Base-by-base conservation (phyloP, 2,113 vertebrate species). In the Syrmaticus mikado region DNA sequence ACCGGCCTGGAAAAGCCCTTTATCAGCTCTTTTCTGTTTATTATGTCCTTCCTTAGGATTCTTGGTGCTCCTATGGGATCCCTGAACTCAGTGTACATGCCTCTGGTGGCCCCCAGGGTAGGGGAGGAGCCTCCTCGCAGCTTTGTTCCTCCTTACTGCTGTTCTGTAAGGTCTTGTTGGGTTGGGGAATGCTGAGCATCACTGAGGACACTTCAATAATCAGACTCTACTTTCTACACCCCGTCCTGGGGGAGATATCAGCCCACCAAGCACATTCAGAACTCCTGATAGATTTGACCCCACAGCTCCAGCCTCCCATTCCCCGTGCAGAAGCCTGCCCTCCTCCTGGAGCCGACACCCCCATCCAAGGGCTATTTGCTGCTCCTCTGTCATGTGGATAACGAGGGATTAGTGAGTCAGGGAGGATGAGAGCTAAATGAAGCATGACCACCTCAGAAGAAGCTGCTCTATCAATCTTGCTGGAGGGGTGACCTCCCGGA, bases 381-480 rank as follows among this genome's bases (percentile, higher is more conserved):
- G 82, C 58, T 38, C 60, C 85, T 94, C 38, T 3, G 53, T 90
- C 97, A 95, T 64, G 93, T 84, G 83, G 92, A 72, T 93, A 95
- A 97, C 0, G 0, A 94, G 64, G 75, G 82, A 94, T 97, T 96
- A 96, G 88, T 11, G 6, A 68, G 13, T 43, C 57, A 28, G 64
- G 62, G 72, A 82, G 71, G 84, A 80, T 41, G 77, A 90, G 95
- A 95, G 71, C 32, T 87, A 80, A 84, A 88, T 46, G 93, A 96
- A 91, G 82, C 41, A 3, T 82, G 10, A 64, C 22, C 1, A 0
- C 46, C 76, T 91, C 83, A 61, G 78, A 84, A 94, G 78, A 86
- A 45, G 70, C 77, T 79, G 78, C 80, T 87, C 71, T 50, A 27
- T 85, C 70, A 45, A 82, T 32, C 68, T 53, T 27, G 15, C 80